Evolutionary conservation across 1,140 invertebrate genomes (phyloP), one percentile per base, ranked within the genome.

Genomic region (Arctopsyche grandis): DNA sequence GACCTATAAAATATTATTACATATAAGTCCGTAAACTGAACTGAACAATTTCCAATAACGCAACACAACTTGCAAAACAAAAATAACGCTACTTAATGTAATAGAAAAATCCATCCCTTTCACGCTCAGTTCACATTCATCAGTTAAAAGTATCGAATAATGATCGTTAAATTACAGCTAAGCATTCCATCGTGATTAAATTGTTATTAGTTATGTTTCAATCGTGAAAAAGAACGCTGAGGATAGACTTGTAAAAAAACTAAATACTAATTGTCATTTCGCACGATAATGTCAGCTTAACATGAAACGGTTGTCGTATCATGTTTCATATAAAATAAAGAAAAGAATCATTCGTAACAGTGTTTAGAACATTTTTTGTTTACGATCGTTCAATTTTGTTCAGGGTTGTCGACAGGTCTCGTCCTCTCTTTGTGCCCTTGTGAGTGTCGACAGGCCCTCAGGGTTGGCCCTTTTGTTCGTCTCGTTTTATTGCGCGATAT

Each of bases 401-500:
- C 48, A 52, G 48, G 48, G 48, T 52, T 52, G 48, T 52, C 10
- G 48, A 52, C 48, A 52, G 48, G 48, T 14, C 10, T 10, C 12
- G 48, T 52, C 48, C 12, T 52, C 48, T 1, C 48, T 52, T 52
- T 52, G 48, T 52, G 48, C 10, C 48, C 48, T 52, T 16, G 48
- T 52, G 48, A 52, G 48, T 52, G 48, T 52, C 48, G 48, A 52
- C 48, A 52, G 48, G 48, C 48, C 48, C 48, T 52, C 10, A 16
- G 48, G 48, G 48, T 12, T 16, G 48, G 10, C 16, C 48, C 12
- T 52, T 52, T 52, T 16, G 48, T 52, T 14, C 10, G 16, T 10
- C 48, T 52, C 44, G 44, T 46, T 46, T 52, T 52, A 52, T 52
- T 52, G 48, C 48, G 48, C 48, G 12, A 52, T 52, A 52, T 52